Evolutionary conservation across 2,888 invertebrate genomes (phyloP), one percentile per base, ranked within the genome.

Genomic region (Eilema sororculum): DNA sequence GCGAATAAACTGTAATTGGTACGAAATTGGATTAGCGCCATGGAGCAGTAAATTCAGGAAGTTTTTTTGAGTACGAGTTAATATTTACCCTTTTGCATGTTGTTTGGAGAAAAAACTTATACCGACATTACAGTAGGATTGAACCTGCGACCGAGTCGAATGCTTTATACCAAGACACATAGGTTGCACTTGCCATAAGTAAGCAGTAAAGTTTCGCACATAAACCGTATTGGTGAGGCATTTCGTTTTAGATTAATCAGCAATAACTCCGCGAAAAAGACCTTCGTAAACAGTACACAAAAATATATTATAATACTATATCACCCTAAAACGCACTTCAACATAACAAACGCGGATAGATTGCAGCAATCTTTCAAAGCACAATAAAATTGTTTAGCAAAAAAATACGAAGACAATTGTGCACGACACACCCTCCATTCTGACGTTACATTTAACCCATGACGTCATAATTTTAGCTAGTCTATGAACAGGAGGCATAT

Each of bases 381-480:
- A 67, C 71, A 64, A 61, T n/a, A n/a, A n/a, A n/a, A n/a, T 68
- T 59, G 66, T 76, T 66, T 63, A 61, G 59, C 68, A 67, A 72
- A 72, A 65, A 81, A 68, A 75, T 65, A 78, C 71, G 69, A 75
- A 73, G 68, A 69, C 67, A 75, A 76, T 75, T 60, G 64, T 66
- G 64, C 62, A 61, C 67, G 60, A n/a, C 64, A 66, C 72, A 74
- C 76, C 79, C 73, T 67, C 65, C 64, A 70, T 70, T 66, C 66
- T 58, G 70, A 71, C 70, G 70, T 77, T 75, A 72, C 67, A 73
- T 76, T 77, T 74, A 72, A 77, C 63, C 73, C 66, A 70, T 84
- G 84, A 83, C 83, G 84, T 84, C 84, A 83, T 81, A 84, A 86
- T 84, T 81, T 76, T 74, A 78, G 74, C 76, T 72, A 78, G 79